phyloP scores from a whole-genome alignment of 2,888 invertebrate species.

The Falcaria lacertinaria region DNA sequence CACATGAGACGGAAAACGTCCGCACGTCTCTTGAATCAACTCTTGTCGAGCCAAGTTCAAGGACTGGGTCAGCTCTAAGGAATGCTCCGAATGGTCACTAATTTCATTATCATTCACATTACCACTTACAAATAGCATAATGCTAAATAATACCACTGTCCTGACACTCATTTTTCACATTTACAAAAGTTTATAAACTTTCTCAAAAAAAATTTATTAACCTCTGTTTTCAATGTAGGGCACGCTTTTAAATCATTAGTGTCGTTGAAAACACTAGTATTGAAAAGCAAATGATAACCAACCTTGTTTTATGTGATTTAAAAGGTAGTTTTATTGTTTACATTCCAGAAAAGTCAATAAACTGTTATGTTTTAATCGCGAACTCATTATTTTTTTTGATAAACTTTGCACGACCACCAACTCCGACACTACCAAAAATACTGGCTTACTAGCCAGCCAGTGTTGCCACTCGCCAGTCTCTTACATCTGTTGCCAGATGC shows the following conservation, averaged over 20 bases:
- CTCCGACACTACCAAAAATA: too few species aligned
- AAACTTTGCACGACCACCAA: too few species aligned
- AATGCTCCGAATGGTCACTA: conserved; percentile 51
- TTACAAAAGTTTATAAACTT: conserved; percentile 48
- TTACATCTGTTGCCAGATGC: too few species aligned
- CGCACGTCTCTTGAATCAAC: conserved; percentile 81
- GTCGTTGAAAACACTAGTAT: background rate
- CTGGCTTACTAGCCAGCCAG: too few species aligned
- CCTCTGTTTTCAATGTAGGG: conserved; percentile 52
- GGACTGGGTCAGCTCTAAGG: conserved; percentile 81
- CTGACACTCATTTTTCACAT: conserved; percentile 49
- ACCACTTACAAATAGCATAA: conserved; percentile 47
- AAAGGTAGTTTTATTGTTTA: conserved; percentile 11
- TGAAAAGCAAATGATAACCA: too few species aligned
- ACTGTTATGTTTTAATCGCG: background rate
- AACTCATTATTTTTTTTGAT: too few species aligned
- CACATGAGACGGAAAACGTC: conserved; percentile 63
- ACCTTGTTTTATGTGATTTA: too few species aligned
- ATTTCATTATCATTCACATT: conserved; percentile 43
- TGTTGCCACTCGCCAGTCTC: too few species aligned
- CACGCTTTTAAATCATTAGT: conserved; percentile 22
- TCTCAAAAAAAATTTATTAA: conserved; percentile 49
- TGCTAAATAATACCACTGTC: conserved; percentile 38
- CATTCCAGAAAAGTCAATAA: too few species aligned
- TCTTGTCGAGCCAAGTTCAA: conserved; percentile 82